phyloP scores from a whole-genome alignment of 1,140 invertebrate species.

The Pissodes strobi region DNA sequence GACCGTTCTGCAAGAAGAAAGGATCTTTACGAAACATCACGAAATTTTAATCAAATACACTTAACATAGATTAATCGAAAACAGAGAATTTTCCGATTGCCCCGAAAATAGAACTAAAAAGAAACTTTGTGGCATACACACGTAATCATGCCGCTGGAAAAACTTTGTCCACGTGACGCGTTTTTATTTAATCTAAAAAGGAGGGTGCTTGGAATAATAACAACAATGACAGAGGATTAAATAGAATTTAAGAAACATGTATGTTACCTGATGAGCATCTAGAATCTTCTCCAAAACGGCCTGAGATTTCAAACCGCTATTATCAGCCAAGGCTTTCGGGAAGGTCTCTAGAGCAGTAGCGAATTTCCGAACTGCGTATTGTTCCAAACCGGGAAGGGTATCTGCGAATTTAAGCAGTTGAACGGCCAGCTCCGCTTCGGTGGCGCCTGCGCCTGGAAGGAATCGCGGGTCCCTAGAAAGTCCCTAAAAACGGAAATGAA shows the following conservation, averaged over 20 bases:
- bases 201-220: too few species aligned
- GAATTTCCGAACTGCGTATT: conserved; percentile 96
- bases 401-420: conserved; percentile 86
- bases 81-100: too few species aligned
- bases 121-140: too few species aligned
- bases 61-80: background rate
- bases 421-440: conserved; percentile 91
- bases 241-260: too few species aligned
- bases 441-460: conserved; percentile 91
- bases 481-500: conserved; percentile 44
- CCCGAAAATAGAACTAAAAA: too few species aligned
- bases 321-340: conserved; percentile 92
- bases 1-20: conserved; percentile 68
- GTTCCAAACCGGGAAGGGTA: conserved; percentile 91
- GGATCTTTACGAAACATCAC: background rate
- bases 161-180: too few species aligned
- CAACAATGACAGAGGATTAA: too few species aligned
- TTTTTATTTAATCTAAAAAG: too few species aligned
- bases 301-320: conserved; percentile 86
- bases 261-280: conserved; percentile 80
- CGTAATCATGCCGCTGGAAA: too few species aligned
- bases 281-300: conserved; percentile 91
- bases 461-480: conserved; percentile 71
- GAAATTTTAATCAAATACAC: background rate
- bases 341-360: conserved; percentile 89